Conservation (phyloP, 2,113 vertebrate species). For the Thamnophis sirtalis region DNA sequence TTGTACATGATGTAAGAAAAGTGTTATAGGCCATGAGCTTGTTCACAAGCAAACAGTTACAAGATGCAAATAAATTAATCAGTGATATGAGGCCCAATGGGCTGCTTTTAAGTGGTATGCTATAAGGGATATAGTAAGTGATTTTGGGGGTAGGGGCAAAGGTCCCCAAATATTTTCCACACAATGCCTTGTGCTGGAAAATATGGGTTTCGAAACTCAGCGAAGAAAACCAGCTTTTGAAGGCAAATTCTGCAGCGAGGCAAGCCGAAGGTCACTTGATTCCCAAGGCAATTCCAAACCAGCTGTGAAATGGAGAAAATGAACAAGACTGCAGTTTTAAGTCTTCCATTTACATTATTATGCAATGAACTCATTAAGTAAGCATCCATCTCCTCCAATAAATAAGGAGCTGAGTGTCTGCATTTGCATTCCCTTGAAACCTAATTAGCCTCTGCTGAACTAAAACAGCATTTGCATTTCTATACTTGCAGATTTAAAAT, state of each 20-base stretch:
- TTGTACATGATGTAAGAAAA: neutral
- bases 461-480: neutral
- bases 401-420: slow-evolving; percentile 36
- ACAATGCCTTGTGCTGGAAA: neutral
- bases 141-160: neutral
- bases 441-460: slow-evolving; percentile 29
- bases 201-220: slow-evolving; percentile 5
- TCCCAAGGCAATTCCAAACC: slow-evolving; percentile 59
- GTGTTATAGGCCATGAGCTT: neutral
- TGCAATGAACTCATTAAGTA: slow-evolving; percentile 58
- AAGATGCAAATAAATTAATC: slow-evolving; percentile 6
- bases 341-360: slow-evolving; percentile 52
- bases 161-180: neutral
- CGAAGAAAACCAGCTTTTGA: slow-evolving; percentile 29
- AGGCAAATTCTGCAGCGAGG: slow-evolving; percentile 34
- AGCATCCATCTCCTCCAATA: slow-evolving; percentile 28
- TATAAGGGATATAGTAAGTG: neutral
- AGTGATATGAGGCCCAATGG: slow-evolving; percentile 8
- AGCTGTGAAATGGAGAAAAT: slow-evolving; percentile 56
- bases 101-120: neutral
- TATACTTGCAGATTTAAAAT: neutral
- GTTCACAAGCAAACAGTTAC: neutral
- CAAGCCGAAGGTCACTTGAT: slow-evolving; percentile 58
- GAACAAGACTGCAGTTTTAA: slow-evolving; percentile 32
- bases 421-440: slow-evolving; percentile 9